phyloP scores from a whole-genome alignment of 1,140 invertebrate species.

The Episyrphus balteatus region DNA sequence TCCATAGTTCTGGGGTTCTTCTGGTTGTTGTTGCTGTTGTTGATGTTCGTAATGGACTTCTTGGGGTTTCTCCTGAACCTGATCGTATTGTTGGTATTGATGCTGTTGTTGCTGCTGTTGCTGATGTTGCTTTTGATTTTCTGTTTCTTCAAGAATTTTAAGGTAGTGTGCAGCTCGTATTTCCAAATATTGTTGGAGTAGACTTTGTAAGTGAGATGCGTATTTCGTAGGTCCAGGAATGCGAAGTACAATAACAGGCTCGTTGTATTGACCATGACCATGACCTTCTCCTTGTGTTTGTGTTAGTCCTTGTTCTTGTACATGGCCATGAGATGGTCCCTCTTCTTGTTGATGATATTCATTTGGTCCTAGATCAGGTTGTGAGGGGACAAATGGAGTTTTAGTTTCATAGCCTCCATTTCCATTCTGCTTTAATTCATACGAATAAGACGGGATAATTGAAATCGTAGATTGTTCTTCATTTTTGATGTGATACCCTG shows the following conservation, averaged over 20 bases:
- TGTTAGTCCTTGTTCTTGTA: not conserved
- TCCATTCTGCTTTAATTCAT: conserved; percentile 31
- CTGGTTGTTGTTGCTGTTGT: conserved; percentile 4
- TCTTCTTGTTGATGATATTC: too few relatives aligned
- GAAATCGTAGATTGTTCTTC: conserved; percentile 17
- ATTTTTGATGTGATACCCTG: conserved; percentile 14
- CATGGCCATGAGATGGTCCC: not conserved
- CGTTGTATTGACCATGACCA: conserved; percentile 15
- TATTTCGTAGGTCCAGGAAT: conserved; percentile 34
- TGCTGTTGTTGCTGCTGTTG: conserved; percentile 12
- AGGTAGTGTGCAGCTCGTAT: conserved; percentile 33
- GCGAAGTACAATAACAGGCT: conserved; percentile 31
- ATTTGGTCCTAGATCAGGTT: conserved; percentile 17
- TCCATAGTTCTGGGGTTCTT: not conserved
- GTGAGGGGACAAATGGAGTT: conserved; percentile 3
- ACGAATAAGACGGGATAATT: conserved; percentile 33
- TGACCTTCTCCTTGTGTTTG: not conserved
- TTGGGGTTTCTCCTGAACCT: conserved; percentile 2
- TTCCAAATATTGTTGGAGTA: conserved; percentile 34
- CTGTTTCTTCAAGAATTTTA: conserved; percentile 25
- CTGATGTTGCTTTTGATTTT: conserved; percentile 19
- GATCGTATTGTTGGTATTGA: conserved; percentile 5
- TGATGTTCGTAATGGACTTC: conserved; percentile 7
- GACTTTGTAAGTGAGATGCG: conserved; percentile 29
- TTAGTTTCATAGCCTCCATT: conserved; percentile 24